A percentile compares a stretch with the other conserved stretches of the same genome.
Evolutionary conservation across 2,113 vertebrate genomes (phyloP).

Genomic region (Anguilla japonica): DNA sequence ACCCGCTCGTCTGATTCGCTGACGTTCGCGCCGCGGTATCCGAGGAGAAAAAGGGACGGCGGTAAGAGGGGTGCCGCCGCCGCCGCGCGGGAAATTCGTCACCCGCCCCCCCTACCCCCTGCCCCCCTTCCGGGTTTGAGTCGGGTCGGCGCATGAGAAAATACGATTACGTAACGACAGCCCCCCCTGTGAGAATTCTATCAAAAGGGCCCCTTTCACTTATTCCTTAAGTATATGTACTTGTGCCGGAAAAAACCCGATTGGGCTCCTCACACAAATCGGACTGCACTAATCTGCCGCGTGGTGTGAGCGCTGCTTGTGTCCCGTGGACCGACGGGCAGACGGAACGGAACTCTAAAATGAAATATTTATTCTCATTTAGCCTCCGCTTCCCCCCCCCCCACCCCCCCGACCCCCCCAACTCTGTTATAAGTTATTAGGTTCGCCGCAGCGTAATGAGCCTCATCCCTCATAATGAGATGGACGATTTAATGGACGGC

Average conservation of each 20-base stretch:
- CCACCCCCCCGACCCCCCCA: not conserved
- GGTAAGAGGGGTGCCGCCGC: not conserved
- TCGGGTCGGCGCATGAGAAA: not conserved
- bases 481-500: slow-evolving; percentile 38
- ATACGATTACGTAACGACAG: not conserved
- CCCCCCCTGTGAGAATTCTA: not conserved
- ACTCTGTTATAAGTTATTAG: slow-evolving; percentile 40
- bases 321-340: not conserved
- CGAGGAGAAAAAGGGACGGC: not conserved
- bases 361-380: slow-evolving; percentile 3
- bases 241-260: not conserved
- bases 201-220: not conserved
- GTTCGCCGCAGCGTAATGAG: slow-evolving; percentile 36
- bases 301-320: too few relatives aligned
- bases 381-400: not conserved
- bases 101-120: too few relatives aligned
- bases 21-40: not conserved
- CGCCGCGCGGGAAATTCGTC: not conserved
- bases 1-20: not conserved
- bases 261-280: too few relatives aligned
- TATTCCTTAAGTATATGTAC: not conserved
- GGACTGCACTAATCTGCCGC: too few relatives aligned
- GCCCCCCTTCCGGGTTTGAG: too few relatives aligned
- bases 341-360: not conserved
- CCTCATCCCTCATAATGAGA: slow-evolving; percentile 44